These are phyloP conservation scores for Salmo trutta DNA, from an alignment of 2,797 vertebrate species.

Conservation along the genomic window DNA sequence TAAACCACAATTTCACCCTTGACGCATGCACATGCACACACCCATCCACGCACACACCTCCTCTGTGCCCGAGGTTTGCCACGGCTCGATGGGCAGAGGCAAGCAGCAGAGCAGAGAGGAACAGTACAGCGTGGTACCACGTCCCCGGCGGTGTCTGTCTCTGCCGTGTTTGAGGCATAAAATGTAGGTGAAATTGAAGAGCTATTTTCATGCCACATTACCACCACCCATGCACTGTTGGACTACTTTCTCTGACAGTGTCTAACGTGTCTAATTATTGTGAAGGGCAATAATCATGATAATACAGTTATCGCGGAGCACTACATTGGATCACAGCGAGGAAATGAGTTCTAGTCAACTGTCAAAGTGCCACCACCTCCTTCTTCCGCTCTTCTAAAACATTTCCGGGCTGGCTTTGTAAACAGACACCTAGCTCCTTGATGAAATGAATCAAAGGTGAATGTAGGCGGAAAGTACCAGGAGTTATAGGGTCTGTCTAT, in stretches of 20 bases:
- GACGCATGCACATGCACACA: not conserved
- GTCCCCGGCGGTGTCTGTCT: not conserved
- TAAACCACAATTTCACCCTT: no score
- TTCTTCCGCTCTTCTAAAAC: not conserved
- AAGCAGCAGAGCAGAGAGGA: conserved; percentile 7
- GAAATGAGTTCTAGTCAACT: not conserved
- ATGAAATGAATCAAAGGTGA: not conserved
- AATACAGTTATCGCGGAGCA: conserved; percentile 56
- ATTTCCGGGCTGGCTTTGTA: not conserved
- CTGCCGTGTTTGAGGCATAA: conserved; percentile 8
- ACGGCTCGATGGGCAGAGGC: conserved; percentile 36
- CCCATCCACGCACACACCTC: conserved; percentile 12
- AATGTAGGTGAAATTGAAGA: conserved; percentile 64
- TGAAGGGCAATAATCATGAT: conserved; percentile 64
- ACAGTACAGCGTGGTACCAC: conserved; percentile 13
- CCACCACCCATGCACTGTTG: conserved; percentile 23
- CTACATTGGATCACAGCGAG: conserved; percentile 42
- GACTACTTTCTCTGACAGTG: not conserved
- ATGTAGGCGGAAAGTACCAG: not conserved
- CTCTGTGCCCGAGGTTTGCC: conserved; percentile 27
- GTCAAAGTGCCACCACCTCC: not conserved
- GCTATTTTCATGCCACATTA: conserved; percentile 74
- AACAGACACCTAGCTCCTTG: not conserved
- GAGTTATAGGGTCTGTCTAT: not conserved
- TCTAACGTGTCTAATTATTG: conserved; percentile 43